Base-by-base conservation (phyloP, 2,797 vertebrate species). In the Hippocampus kuda region DNA sequence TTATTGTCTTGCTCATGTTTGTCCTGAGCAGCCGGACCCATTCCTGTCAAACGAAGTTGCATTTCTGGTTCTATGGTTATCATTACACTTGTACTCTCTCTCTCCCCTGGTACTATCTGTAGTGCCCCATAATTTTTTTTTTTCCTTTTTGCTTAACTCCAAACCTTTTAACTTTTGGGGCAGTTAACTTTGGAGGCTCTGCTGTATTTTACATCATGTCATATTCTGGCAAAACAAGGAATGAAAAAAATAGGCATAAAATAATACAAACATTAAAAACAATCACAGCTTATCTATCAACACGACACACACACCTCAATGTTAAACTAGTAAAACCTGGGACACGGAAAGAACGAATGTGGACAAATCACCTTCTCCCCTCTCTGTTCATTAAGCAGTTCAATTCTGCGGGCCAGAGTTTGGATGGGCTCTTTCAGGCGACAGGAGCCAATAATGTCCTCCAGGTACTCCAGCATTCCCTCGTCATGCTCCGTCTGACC, bases 401-500 rank as follows among this genome's bases (percentile, higher is more conserved):
- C 97, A 67, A 97, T 92, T 34, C 92, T 88, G 70, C 89, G 91
- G 79, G 94, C 92, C 30, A 98, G 83, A 11, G 79, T 77, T 59
- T 91, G 90, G 83, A 99, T 94, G 27, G 97, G 95, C 70, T 93
- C 88, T 86, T 96, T 98, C 41, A 98, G 92, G 9, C 97, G 92
- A 5, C 88, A 95, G 3, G 93, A 99, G 63, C 97, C 97, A 63
- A 99, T 98, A 26, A 99, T 88, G 78, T 99, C 97, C 89, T 99
- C 97, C 78, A 99, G 84, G 73, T 96, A 99, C 69, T 99, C 97
- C 72, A 99, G 89, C 97, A 99, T 98, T 18, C 97, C 97, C 76
- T 98, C 97, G 0, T 97, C 94, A 3, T 99, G 95, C 77, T 95
- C 94, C 0, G 93, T 95, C 87, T 98, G 96, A 67, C 94, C 97